phyloP scores from a whole-genome alignment of 2,797 vertebrate species.

The Synaphobranchus kaupii region DNA sequence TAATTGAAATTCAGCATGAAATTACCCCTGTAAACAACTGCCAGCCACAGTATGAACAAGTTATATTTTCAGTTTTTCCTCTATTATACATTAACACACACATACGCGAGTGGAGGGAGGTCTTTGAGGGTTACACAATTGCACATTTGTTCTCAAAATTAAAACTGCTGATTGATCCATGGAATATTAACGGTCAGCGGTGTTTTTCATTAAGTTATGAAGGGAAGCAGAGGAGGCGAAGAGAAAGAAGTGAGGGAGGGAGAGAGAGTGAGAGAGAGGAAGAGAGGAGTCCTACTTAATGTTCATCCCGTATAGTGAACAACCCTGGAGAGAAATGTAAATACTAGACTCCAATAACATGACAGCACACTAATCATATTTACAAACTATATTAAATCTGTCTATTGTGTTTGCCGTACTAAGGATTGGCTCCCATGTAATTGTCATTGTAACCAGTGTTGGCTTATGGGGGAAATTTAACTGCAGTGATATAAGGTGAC shows the following conservation, averaged over 20 bases:
- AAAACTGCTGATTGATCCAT: conserved; percentile 90
- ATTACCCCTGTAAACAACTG: conserved; percentile 98
- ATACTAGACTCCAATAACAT: conserved; percentile 96
- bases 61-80: conserved; percentile 55
- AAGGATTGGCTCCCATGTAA: conserved; percentile 91
- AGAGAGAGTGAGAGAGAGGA: conserved; percentile 71
- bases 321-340: conserved; percentile 98
- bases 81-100: conserved; percentile 38
- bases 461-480: conserved; percentile 97
- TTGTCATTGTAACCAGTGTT: conserved; percentile 95
- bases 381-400: conserved; percentile 99
- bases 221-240: conserved; percentile 60
- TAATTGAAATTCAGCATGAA: conserved; percentile 99
- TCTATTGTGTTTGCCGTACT: conserved; percentile 92
- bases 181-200: conserved; percentile 90
- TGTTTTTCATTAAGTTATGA: conserved; percentile 92
- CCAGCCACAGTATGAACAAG: conserved; percentile 90
- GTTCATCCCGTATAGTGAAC: conserved; percentile 90
- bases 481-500: conserved; percentile 99
- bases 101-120: conserved; percentile 62
- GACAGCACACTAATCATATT: conserved; percentile 99
- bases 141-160: conserved; percentile 83
- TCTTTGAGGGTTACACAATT: conserved; percentile 76
- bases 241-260: conserved; percentile 70
- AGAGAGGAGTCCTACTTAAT: conserved; percentile 84